Base-by-base conservation (phyloP, 2,888 invertebrate genomes). In the Noctuana brunneofusca region DNA sequence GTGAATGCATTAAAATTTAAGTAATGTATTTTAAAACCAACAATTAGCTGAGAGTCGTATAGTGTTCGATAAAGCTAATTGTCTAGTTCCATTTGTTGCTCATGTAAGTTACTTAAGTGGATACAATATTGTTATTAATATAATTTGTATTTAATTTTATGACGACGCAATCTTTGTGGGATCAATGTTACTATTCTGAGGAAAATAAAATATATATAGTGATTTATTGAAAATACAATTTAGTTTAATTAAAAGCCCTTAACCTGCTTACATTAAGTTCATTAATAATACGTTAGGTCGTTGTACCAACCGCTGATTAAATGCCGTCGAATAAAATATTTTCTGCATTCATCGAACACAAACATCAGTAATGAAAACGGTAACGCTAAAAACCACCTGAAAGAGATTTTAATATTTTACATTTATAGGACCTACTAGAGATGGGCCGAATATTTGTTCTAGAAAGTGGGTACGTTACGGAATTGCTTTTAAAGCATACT, bases 291-390 rank as follows among this genome's bases (percentile, higher is more conserved):
- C 1, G 87, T 87, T n/a, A 84, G 71, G 43, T 62, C 68, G 68
- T 88, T 89, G 67, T 77, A 90, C 84, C 85, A 90, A 27, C 92
- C 92, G 59, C 75, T 66, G 65, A 86, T 84, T 24, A 75, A 70
- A 22, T 74, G 64, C 66, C 71, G 76, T 69, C 96, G 92, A 60
- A 96, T 92, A 67, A 94, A 93, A 71, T 92, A 93, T 76, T 95
- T 94, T 71, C 96, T 92, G 46, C 92, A 83, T 84, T 96, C 96
- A 71, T 96, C 96, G 74, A 96, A 96, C 27, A 90, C 76, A 81
- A 96, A 94, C 81, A 96, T 93, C 48, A 94, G 79, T n/a, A 92
- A 66, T 54, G 94, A 93, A 83, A 96, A 95, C 12, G 96, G 96
- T 64, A 96, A 69, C 30, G 94, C 94, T 52, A 95, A 93, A 77